Conservation (phyloP, 2,888 invertebrate genomes). For the Mesorhabditis spiculigera region DNA sequence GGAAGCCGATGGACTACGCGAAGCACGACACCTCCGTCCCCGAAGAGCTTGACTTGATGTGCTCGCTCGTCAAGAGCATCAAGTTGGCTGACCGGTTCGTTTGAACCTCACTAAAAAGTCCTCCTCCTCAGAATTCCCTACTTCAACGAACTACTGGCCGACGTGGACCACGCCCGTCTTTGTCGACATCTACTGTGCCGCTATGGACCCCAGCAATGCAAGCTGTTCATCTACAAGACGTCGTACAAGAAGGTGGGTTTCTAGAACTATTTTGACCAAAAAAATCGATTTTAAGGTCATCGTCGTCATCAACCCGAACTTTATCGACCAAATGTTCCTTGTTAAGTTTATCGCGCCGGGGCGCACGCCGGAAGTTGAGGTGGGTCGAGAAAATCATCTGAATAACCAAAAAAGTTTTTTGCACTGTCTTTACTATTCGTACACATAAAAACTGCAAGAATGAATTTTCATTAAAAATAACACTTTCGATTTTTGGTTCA, state of each 20-base stretch:
- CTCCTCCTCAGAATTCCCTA: neutral
- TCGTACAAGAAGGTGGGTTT: neutral
- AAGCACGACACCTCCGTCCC: neutral
- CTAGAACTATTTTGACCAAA: neutral
- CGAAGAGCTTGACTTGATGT: neutral
- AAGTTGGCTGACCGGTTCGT: neutral
- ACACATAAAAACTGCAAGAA: too few relatives aligned
- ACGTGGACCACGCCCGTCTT: neutral
- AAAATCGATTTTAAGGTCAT: neutral
- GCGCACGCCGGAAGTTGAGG: neutral
- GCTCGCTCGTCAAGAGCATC: neutral
- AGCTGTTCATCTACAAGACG: neutral
- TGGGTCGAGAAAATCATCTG: neutral
- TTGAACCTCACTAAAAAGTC: neutral
- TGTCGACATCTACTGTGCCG: neutral
- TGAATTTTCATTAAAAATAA: too few relatives aligned
- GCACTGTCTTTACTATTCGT: too few relatives aligned
- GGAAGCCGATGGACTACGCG: conserved; percentile 6
- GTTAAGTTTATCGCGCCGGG: neutral
- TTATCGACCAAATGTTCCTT: neutral
- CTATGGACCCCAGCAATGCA: conserved; percentile 4
- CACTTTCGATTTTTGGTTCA: too few relatives aligned
- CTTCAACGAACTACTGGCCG: neutral
- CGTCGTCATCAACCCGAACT: conserved; percentile 6
- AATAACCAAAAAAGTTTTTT: too few relatives aligned